A percentile compares a stretch with the other conserved stretches of the same genome.
Evolutionary conservation across 2,888 invertebrate species (phyloP).

Genomic region (Euzophera pinguis): DNA sequence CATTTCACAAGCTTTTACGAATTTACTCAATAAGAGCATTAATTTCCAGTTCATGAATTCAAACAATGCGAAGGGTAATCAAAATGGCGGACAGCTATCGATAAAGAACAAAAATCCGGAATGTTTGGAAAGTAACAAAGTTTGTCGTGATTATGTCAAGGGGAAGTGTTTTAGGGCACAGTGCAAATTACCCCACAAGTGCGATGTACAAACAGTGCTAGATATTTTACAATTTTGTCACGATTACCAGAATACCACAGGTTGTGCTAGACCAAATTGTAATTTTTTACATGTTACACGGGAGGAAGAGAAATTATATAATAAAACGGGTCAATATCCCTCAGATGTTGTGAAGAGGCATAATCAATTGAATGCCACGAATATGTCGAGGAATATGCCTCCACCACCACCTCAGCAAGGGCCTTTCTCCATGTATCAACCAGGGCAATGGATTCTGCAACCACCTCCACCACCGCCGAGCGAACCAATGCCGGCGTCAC

Average conservation of each 20-base stretch:
- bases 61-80: constrained; percentile 23
- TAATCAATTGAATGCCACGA: constrained; percentile 33
- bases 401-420: constrained; percentile 36
- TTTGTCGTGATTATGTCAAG: constrained; percentile 61
- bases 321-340: constrained; percentile 48
- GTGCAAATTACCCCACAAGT: constrained; percentile 54
- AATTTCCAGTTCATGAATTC: constrained; percentile 12
- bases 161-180: constrained; percentile 53
- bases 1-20: too few species aligned
- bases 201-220: constrained; percentile 56
- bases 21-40: too few species aligned
- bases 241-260: constrained; percentile 58
- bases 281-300: constrained; percentile 54
- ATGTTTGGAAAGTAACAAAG: constrained; percentile 27
- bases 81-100: constrained; percentile 56
- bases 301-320: constrained; percentile 55
- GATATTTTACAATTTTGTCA: constrained; percentile 59
- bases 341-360: constrained; percentile 51
- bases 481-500: constrained; percentile 28
- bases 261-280: constrained; percentile 53
- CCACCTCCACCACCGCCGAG: constrained; percentile 30
- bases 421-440: constrained; percentile 18
- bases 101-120: constrained; percentile 28
- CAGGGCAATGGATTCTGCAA: constrained; percentile 11
- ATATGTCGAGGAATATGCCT: constrained; percentile 22